Evolutionary conservation across 2,888 invertebrate species (phyloP).

Genomic region (Lordiphosa andalusiaca): DNA sequence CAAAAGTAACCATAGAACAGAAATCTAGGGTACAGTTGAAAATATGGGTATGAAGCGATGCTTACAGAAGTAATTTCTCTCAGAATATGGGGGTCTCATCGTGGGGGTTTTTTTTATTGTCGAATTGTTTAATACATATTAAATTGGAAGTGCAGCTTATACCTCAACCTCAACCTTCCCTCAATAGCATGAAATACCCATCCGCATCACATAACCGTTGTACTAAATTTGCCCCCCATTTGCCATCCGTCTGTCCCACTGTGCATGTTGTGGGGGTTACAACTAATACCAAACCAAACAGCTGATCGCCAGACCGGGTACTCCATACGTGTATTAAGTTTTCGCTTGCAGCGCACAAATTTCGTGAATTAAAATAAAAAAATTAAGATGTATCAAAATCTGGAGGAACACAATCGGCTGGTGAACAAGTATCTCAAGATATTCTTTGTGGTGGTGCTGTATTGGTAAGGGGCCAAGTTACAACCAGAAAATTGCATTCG

Average conservation of each 20-base stretch:
- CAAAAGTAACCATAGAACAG: too few species aligned
- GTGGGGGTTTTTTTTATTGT: too few species aligned
- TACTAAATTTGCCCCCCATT: too few species aligned
- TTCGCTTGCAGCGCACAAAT: conserved; percentile 6
- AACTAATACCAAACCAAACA: conserved; percentile 17
- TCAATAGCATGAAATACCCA: background rate
- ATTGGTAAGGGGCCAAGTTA: conserved; percentile 84
- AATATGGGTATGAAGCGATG: too few species aligned
- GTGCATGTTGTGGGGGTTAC: conserved; percentile 8
- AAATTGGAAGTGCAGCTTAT: too few species aligned
- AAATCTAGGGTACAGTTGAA: too few species aligned
- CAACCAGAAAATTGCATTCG: background rate
- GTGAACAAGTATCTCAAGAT: conserved; percentile 86
- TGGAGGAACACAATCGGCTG: conserved; percentile 74
- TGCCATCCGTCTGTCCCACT: background rate
- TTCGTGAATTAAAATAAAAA: background rate
- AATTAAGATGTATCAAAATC: conserved; percentile 77
- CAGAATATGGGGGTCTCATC: too few species aligned
- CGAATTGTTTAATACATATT: too few species aligned
- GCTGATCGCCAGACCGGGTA: conserved; percentile 35
- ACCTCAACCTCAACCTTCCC: too few species aligned
- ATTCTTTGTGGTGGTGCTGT: conserved; percentile 86
- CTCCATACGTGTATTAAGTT: conserved; percentile 26
- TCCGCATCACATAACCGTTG: background rate
- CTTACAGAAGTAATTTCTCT: too few species aligned